Base-by-base conservation (phyloP, 2,797 vertebrate species). In the Nyctibius grandis region DNA sequence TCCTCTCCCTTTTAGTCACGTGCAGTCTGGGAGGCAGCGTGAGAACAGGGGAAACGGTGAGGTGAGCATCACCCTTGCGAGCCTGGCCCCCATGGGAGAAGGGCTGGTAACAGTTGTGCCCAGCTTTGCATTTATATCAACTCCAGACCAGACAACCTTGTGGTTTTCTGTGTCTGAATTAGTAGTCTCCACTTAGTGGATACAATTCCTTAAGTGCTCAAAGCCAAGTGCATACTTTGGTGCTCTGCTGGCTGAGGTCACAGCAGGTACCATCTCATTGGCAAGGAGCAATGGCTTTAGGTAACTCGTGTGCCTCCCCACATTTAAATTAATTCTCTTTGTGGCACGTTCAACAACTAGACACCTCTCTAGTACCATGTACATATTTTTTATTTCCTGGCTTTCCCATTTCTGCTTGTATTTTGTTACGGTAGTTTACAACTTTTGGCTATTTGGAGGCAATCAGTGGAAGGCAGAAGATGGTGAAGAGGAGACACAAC, bases 31-130 rank as follows among this genome's bases (percentile, higher is more conserved):
- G 53, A 73, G 38, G 63, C 40, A 51, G 22, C 1, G 1, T 36
- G 61, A 69, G 59, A 87, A 48, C 11, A 11, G 13, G n/a, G 53
- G 17, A 22, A 57, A 25, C 0, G 2, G n/a, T 31, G 14, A 84
- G 42, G 14, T 0, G 4, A 88, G 61, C 23, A 42, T n/a, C 44
- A 4, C 20, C 22, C 18, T 44, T 1, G 1, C 38, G 10, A 6
- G 65, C 38, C 40, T 6, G 31, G 44, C 20, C 74, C 42, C n/a
- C 51, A 7, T 0, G 0, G 48, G 38, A 23, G 33, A 23, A 48
- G 12, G n/a, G 10, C 4, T 0, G 23, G 34, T 18, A 51, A 11
- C 3, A 5, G 6, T 7, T 40, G 50, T 57, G 33, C n/a, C 50
- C 54, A 44, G 23, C 21, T 38, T 18, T 36, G 34, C 16, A 31